Conservation (phyloP, 2,888 invertebrate genomes). For the Nudaria mundana region DNA sequence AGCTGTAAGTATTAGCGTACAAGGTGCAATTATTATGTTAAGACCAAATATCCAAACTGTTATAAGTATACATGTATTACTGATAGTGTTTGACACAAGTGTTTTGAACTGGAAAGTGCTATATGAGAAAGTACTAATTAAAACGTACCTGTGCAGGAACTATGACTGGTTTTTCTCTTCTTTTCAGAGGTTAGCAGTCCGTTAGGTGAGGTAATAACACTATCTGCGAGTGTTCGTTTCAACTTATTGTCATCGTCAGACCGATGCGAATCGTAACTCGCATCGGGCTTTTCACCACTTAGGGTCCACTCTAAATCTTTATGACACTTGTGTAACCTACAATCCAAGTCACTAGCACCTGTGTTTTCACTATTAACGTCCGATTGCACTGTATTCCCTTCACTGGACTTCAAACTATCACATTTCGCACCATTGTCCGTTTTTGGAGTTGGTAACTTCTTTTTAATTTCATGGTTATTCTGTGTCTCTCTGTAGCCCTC, state of each 20-base stretch:
- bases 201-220: constrained; percentile 77
- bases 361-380: constrained; percentile 54
- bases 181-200: constrained; percentile 83
- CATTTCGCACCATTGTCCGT: constrained; percentile 64
- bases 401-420: constrained; percentile 61
- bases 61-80: too few relatives aligned
- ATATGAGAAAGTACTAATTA: background rate
- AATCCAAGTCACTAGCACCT: constrained; percentile 68
- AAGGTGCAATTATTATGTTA: background rate
- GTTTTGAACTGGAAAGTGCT: constrained; percentile 3
- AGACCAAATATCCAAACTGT: too few relatives aligned
- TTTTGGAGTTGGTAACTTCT: constrained; percentile 69
- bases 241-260: constrained; percentile 45
- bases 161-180: constrained; percentile 83
- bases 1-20: background rate
- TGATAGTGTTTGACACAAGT: too few relatives aligned
- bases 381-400: constrained; percentile 62
- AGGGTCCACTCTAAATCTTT: constrained; percentile 65
- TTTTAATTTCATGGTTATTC: constrained; percentile 69
- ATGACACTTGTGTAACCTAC: constrained; percentile 64
- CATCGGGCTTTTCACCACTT: constrained; percentile 47
- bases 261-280: constrained; percentile 22
- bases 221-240: constrained; percentile 71
- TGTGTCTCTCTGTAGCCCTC: constrained; percentile 75
- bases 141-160: constrained; percentile 72